These are phyloP conservation scores for Apodemia zela DNA, from an alignment of 2,888 invertebrate species.

Conservation along the genomic window DNA sequence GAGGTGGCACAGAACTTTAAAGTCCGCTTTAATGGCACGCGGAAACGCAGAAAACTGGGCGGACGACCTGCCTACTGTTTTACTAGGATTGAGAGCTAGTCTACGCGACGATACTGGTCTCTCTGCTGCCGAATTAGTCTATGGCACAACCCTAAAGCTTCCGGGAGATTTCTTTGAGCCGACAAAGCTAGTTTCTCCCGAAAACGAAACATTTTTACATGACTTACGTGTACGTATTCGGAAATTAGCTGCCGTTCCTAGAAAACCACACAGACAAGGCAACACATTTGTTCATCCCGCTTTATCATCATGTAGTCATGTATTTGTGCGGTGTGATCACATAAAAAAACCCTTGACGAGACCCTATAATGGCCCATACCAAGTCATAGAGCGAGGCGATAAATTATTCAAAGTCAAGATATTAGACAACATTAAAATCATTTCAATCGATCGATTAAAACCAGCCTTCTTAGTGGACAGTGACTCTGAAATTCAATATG, in stretches of 20 bases:
- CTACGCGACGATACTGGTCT: background rate
- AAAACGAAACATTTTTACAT: background rate
- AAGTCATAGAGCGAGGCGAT: slow-evolving; percentile 21
- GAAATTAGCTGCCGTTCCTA: slow-evolving; percentile 19
- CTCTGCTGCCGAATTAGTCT: background rate
- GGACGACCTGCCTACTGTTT: no score
- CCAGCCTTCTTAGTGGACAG: no score
- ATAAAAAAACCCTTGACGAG: slow-evolving; percentile 24
- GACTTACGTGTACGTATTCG: background rate
- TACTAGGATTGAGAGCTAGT: no score
- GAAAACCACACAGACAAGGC: slow-evolving; percentile 21
- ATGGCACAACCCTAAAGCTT: background rate
- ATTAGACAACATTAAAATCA: no score
- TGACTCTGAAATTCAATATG: no score
- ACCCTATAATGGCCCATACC: slow-evolving; percentile 23
- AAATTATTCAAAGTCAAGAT: slow-evolving; percentile 21
- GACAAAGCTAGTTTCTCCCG: background rate
- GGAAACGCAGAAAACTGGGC: background rate
- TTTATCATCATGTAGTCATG: slow-evolving; percentile 23
- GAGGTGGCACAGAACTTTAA: background rate
- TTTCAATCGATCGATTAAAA: no score
- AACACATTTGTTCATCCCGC: slow-evolving; percentile 27
- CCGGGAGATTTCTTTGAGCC: background rate
- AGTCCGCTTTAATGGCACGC: background rate
- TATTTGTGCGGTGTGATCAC: slow-evolving; percentile 27